A percentile compares a stretch with the other conserved stretches of the same genome.
phyloP scores from a whole-genome alignment of 2,113 vertebrate species.

The Candoia aspera region DNA sequence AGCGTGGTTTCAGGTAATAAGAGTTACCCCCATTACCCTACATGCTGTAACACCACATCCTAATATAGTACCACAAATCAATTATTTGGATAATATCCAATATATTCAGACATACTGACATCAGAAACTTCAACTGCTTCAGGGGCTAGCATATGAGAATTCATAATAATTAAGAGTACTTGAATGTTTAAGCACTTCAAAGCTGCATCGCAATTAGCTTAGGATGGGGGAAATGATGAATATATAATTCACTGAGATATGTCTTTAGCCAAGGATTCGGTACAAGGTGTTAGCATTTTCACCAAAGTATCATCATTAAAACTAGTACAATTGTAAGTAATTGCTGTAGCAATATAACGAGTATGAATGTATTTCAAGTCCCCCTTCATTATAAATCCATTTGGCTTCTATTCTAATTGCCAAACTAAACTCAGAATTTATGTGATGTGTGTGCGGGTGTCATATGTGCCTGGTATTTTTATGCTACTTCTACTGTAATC shows the following conservation, averaged over 20 bases:
- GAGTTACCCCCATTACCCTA: neutral
- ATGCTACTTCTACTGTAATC: constrained; percentile 46
- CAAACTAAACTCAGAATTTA: constrained; percentile 17
- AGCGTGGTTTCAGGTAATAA: neutral
- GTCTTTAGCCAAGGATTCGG: constrained; percentile 36
- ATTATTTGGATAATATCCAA: constrained; percentile 4
- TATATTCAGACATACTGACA: neutral
- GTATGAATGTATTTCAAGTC: constrained; percentile 42
- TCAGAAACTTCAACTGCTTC: neutral
- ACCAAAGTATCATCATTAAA: constrained; percentile 26
- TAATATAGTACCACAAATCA: neutral
- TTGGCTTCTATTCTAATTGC: constrained; percentile 54
- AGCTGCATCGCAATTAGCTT: fast-evolving
- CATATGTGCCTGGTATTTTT: constrained; percentile 41
- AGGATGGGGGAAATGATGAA: neutral
- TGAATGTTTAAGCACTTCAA: constrained; percentile 2
- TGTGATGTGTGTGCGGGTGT: constrained; percentile 36
- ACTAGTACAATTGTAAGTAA: constrained; percentile 47
- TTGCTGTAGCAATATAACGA: constrained; percentile 38
- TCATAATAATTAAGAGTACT: neutral
- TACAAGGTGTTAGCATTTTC: constrained; percentile 35
- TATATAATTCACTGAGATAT: neutral
- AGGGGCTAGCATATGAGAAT: neutral
- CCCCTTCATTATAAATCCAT: constrained; percentile 56
- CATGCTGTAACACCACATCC: neutral